Percentiles rank a stretch among this genome's conserved stretches.
Evolutionary conservation across 2,797 vertebrate species (phyloP).

Genomic region (Iguana delicatissima): DNA sequence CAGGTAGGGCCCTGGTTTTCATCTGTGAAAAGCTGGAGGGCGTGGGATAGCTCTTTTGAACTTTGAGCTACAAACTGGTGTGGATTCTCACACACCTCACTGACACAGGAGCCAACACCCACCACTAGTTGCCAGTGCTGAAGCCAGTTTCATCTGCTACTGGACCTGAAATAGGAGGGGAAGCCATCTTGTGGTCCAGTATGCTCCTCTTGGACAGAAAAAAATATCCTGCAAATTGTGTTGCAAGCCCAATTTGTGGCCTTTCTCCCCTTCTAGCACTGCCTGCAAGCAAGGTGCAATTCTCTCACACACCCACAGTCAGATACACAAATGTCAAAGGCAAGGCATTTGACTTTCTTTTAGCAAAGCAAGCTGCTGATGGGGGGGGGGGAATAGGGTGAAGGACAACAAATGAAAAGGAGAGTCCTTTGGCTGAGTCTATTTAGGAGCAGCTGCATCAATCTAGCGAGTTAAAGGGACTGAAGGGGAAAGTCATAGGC

Average conservation of each 20-base stretch:
- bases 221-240: background rate
- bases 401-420: slow-evolving; percentile 50
- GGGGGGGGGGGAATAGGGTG: slow-evolving; percentile 54
- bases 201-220: too few relatives aligned
- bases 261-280: background rate
- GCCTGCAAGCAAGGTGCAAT: slow-evolving; percentile 23
- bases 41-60: too few relatives aligned
- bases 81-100: too few relatives aligned
- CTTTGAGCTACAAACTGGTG: too few relatives aligned
- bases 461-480: slow-evolving; percentile 74
- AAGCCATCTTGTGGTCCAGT: background rate
- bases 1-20: too few relatives aligned
- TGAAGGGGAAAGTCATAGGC: slow-evolving; percentile 75
- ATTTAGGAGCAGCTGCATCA: slow-evolving; percentile 74
- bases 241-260: background rate
- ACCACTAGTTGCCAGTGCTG: too few relatives aligned
- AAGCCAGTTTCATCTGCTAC: too few relatives aligned
- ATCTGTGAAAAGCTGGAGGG: too few relatives aligned
- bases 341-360: slow-evolving; percentile 48
- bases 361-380: slow-evolving; percentile 65
- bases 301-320: background rate
- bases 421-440: slow-evolving; percentile 51
- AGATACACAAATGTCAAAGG: background rate
- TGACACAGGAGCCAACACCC: too few relatives aligned
- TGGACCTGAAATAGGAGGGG: too few relatives aligned